phyloP scores from a whole-genome alignment of 2,113 vertebrate genomes.

The Pachyramphus minor region DNA sequence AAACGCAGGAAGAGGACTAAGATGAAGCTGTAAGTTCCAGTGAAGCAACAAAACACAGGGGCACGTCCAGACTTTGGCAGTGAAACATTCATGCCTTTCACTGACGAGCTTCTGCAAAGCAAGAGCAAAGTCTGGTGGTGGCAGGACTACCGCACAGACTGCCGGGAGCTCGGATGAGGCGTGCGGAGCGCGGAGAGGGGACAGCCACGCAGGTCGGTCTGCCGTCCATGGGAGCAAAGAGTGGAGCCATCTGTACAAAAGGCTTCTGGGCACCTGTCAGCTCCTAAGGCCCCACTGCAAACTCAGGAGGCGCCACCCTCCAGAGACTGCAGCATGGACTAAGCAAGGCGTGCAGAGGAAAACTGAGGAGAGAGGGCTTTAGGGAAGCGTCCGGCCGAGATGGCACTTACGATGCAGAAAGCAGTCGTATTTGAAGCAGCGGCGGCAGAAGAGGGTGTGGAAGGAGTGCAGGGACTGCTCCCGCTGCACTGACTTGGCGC shows the following conservation, averaged over 20 bases:
- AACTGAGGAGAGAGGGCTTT: slow-evolving; percentile 3
- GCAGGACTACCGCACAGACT: not conserved
- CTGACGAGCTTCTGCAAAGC: slow-evolving; percentile 39
- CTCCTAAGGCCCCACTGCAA: not conserved
- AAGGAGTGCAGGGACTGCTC: slow-evolving; percentile 97
- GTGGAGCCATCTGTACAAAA: not conserved
- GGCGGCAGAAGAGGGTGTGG: slow-evolving; percentile 96
- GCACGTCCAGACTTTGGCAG: slow-evolving; percentile 14
- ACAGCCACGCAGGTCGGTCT: not conserved
- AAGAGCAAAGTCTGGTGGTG: not conserved
- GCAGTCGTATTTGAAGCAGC: slow-evolving; percentile 99
- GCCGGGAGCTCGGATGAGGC: not conserved
- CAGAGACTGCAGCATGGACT: not conserved
- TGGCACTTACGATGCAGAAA: slow-evolving; percentile 92
- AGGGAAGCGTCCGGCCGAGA: not conserved
- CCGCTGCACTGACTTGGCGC: slow-evolving; percentile 93
- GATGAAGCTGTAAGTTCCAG: slow-evolving; percentile 32
- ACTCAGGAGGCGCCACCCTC: not conserved
- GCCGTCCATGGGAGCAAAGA: not conserved
- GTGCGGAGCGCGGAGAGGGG: not conserved
- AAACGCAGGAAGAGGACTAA: not conserved
- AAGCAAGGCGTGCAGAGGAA: not conserved
- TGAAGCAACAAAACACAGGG: slow-evolving; percentile 28
- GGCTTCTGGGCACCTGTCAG: not conserved
- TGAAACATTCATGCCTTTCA: slow-evolving; percentile 35